Conservation (phyloP, 2,888 invertebrate species). For the Chymomyza amoena region DNA sequence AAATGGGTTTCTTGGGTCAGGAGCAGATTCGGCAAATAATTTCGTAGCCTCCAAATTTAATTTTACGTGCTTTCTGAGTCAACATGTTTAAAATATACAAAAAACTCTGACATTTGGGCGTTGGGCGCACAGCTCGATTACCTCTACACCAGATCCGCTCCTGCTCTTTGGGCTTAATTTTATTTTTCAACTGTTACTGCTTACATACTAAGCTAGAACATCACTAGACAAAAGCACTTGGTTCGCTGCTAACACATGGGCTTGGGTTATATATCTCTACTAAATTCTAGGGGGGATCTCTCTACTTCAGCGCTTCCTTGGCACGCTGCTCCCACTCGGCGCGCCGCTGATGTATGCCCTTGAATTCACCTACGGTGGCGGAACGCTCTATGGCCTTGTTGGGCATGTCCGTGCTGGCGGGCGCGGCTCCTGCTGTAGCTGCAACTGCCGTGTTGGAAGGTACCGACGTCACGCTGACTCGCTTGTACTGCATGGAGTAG, state of each 20-base stretch:
- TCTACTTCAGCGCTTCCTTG: slow-evolving; percentile 81
- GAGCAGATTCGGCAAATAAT: no score
- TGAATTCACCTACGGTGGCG: slow-evolving; percentile 80
- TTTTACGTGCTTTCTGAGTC: no score
- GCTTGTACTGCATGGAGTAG: slow-evolving; percentile 63
- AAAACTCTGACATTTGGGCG: no score
- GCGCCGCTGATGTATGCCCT: slow-evolving; percentile 86
- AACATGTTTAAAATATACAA: no score
- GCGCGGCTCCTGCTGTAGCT: slow-evolving; percentile 36
- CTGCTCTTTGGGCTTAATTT: slow-evolving; percentile 7
- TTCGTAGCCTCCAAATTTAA: no score
- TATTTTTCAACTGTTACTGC: neutral
- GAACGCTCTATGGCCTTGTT: slow-evolving; percentile 73
- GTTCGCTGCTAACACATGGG: slow-evolving; percentile 39
- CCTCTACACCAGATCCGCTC: neutral
- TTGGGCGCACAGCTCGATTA: no score
- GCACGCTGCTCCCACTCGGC: slow-evolving; percentile 89
- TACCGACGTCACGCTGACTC: slow-evolving; percentile 48
- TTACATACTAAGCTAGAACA: slow-evolving; percentile 33
- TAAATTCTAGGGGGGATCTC: neutral
- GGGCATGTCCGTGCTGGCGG: slow-evolving; percentile 21
- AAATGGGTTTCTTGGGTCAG: no score
- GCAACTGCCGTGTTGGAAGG: slow-evolving; percentile 54
- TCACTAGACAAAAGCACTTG: slow-evolving; percentile 56
- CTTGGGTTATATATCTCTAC: slow-evolving; percentile 1